Conservation (phyloP, 2,797 vertebrate genomes). For the Oreonectes daqikongensis region DNA sequence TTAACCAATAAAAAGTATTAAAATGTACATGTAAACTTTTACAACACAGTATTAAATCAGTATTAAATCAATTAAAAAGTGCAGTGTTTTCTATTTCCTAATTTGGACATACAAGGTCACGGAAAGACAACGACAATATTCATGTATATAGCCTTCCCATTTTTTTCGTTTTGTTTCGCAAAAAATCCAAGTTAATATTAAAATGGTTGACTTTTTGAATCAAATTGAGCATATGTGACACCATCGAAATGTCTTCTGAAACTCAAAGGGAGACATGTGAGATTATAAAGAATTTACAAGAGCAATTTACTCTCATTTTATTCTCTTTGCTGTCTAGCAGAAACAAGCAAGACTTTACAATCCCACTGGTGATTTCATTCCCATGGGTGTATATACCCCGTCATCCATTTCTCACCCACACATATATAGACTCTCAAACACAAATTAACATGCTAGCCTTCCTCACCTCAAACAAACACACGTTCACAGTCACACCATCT, state of each 20-base stretch:
- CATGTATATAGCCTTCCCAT: neutral
- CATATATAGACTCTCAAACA: conserved; percentile 25
- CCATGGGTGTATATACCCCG: conserved; percentile 4
- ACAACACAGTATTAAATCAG: no score
- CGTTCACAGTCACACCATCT: conserved; percentile 37
- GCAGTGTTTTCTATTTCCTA: no score
- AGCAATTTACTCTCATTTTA: neutral
- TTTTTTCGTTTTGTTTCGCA: no score
- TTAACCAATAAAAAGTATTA: no score
- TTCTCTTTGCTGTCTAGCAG: neutral
- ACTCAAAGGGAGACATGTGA: neutral
- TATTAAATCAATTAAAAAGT: no score
- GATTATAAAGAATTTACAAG: neutral
- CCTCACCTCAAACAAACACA: conserved; percentile 34
- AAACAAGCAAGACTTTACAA: neutral
- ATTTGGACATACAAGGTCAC: no score
- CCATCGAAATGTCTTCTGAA: no score
- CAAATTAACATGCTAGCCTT: conserved; percentile 29
- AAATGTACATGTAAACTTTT: no score
- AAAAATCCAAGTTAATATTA: neutral
- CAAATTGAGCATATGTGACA: neutral
- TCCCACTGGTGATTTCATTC: conserved; percentile 17
- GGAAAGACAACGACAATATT: no score
- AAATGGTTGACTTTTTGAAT: neutral
- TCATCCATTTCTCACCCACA: conserved; percentile 25